phyloP scores from a whole-genome alignment of 2,888 invertebrate genomes.

The Heterodera filipjevi region DNA sequence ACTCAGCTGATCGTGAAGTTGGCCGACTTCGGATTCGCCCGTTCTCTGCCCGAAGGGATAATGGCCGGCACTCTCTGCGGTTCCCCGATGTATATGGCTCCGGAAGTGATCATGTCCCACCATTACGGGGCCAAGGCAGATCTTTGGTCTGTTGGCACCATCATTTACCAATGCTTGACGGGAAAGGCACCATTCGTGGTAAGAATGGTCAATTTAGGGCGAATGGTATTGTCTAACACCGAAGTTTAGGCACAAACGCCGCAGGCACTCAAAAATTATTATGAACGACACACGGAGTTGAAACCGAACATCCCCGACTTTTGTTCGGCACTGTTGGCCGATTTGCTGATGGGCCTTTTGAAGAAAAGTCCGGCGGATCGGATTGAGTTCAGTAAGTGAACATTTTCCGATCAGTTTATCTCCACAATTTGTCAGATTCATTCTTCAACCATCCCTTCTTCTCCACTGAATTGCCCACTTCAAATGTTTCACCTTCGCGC shows the following conservation, averaged over 20 bases:
- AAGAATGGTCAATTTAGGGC: slow-evolving; percentile 10
- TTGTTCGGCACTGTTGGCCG: slow-evolving; percentile 85
- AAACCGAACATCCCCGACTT: slow-evolving; percentile 80
- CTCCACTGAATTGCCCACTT: slow-evolving; percentile 13
- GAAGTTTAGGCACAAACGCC: slow-evolving; percentile 92
- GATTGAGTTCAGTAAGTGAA: slow-evolving; percentile 80
- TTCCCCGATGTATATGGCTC: slow-evolving; percentile 99
- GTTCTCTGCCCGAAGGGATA: slow-evolving; percentile 95
- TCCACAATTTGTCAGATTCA: slow-evolving; percentile 70
- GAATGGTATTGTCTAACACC: no score
- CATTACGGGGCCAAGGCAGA: slow-evolving; percentile 99
- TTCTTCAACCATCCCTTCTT: slow-evolving; percentile 92
- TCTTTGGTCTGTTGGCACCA: slow-evolving; percentile 97
- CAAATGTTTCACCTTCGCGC: slow-evolving; percentile 15
- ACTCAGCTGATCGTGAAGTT: slow-evolving; percentile 92
- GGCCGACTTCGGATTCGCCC: slow-evolving; percentile 96
- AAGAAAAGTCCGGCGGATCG: slow-evolving; percentile 90
- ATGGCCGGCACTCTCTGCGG: slow-evolving; percentile 99
- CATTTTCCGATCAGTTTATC: neutral
- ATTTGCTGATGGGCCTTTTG: slow-evolving; percentile 78
- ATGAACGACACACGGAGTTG: slow-evolving; percentile 81
- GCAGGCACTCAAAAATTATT: slow-evolving; percentile 91
- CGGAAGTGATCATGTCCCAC: slow-evolving; percentile 86
- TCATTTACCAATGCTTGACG: slow-evolving; percentile 95
- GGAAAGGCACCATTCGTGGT: slow-evolving; percentile 90